phyloP scores from a whole-genome alignment of 1,140 invertebrate species.

The Pseudachorutes palmiensis region DNA sequence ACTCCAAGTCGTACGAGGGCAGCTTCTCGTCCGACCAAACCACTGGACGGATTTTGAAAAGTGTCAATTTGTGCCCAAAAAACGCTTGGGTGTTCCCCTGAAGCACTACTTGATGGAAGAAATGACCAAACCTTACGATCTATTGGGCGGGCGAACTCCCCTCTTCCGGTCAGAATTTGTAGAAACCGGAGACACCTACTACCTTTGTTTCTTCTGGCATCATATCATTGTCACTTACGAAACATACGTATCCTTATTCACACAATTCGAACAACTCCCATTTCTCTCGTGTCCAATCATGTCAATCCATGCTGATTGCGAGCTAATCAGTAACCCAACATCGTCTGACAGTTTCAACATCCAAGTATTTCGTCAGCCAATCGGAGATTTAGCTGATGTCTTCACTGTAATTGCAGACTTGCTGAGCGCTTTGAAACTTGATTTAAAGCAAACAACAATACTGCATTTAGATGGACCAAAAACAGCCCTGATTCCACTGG shows the following conservation, averaged over 20 bases:
- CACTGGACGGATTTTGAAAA: neutral
- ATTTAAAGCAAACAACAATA: neutral
- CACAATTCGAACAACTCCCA: neutral
- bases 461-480: neutral
- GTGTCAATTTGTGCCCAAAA: neutral
- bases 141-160: neutral
- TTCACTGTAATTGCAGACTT: neutral
- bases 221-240: neutral
- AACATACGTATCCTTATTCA: neutral
- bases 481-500: neutral
- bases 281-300: too few species aligned
- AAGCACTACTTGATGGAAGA: neutral
- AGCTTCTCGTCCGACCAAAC: neutral
- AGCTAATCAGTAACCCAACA: too few species aligned
- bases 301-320: too few species aligned
- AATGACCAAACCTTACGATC: neutral
- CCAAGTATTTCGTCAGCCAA: neutral
- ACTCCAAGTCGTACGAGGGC: neutral
- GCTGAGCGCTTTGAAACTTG: neutral
- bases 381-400: neutral
- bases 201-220: neutral
- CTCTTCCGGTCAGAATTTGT: neutral
- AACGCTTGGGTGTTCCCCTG: neutral
- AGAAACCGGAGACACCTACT: neutral
- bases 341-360: neutral